Evolutionary conservation across 2,113 vertebrate species (phyloP).

Genomic region (Anoplopoma fimbria): DNA sequence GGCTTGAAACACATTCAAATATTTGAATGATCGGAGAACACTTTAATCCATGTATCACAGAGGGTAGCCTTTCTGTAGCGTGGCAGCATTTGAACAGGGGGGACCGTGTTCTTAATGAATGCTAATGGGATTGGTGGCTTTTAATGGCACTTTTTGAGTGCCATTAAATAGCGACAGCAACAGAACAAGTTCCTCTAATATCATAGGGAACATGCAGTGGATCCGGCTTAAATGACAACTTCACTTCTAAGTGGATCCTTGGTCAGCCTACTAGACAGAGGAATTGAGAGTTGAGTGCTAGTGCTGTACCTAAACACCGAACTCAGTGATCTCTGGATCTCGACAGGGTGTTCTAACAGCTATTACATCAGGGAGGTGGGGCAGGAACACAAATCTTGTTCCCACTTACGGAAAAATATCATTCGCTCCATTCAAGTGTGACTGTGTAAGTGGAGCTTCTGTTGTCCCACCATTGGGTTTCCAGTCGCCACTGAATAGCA

Average conservation of each 20-base stretch:
- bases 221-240: conserved; percentile 24
- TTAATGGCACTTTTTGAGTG: conserved; percentile 49
- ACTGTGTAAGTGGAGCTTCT: conserved; percentile 44
- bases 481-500: conserved; percentile 36
- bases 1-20: conserved; percentile 64
- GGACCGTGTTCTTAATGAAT: conserved; percentile 57
- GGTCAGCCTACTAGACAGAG: conserved; percentile 31
- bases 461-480: conserved; percentile 41
- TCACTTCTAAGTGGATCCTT: conserved; percentile 32
- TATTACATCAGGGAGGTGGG: conserved; percentile 48
- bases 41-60: conserved; percentile 56
- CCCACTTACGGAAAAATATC: conserved; percentile 62
- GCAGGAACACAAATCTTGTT: conserved; percentile 57
- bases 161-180: conserved; percentile 29
- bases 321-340: conserved; percentile 52
- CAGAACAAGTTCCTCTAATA: conserved; percentile 37
- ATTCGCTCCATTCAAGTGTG: conserved; percentile 51
- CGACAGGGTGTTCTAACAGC: conserved; percentile 52
- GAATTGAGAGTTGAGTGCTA: conserved; percentile 37
- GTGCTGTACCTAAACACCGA: conserved; percentile 24
- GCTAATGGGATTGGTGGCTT: conserved; percentile 65
- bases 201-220: conserved; percentile 11
- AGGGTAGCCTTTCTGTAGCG: conserved; percentile 40
- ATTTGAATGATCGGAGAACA: conserved; percentile 56
- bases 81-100: conserved; percentile 35